A percentile compares a stretch with the other conserved stretches of the same genome.
These are phyloP conservation scores for Cotesia chilonis DNA, from an alignment of 1,140 invertebrate species.

Conservation along the genomic window DNA sequence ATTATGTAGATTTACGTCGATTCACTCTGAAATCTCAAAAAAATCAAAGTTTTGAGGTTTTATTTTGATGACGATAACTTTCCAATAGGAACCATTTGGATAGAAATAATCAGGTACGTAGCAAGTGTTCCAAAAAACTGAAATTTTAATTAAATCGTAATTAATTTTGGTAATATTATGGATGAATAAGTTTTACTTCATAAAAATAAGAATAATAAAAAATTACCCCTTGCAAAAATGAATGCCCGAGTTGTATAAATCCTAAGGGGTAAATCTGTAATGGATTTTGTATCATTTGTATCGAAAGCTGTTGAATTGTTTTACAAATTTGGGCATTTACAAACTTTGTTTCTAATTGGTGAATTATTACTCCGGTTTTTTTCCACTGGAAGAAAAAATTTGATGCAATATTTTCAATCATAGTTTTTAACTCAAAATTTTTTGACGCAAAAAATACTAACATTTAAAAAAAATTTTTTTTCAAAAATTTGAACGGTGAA, in stretches of 20 bases:
- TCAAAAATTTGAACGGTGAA: too few species aligned
- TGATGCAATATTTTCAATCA: too few species aligned
- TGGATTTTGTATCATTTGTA: slow-evolving; percentile 12
- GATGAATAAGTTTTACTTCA: not conserved
- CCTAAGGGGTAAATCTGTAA: not conserved
- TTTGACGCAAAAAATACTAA: too few species aligned
- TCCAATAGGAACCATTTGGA: not conserved
- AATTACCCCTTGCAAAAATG: not conserved
- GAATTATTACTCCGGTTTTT: slow-evolving; percentile 7
- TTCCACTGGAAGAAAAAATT: not conserved
- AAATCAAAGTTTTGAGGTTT: too few species aligned
- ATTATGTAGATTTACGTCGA: too few species aligned
- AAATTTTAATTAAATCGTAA: not conserved
- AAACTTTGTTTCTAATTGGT: not conserved
- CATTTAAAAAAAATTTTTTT: too few species aligned
- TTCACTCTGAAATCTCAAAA: too few species aligned
- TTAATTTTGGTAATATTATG: too few species aligned
- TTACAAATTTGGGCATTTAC: not conserved
- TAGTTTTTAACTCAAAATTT: too few species aligned
- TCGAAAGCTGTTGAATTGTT: slow-evolving; percentile 7
- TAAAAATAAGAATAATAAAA: too few species aligned
- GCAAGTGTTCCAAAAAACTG: not conserved
- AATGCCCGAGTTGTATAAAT: not conserved
- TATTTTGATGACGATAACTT: not conserved
- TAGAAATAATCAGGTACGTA: not conserved